Conservation (phyloP, 2,797 vertebrate species). For the Thunnus albacares region DNA sequence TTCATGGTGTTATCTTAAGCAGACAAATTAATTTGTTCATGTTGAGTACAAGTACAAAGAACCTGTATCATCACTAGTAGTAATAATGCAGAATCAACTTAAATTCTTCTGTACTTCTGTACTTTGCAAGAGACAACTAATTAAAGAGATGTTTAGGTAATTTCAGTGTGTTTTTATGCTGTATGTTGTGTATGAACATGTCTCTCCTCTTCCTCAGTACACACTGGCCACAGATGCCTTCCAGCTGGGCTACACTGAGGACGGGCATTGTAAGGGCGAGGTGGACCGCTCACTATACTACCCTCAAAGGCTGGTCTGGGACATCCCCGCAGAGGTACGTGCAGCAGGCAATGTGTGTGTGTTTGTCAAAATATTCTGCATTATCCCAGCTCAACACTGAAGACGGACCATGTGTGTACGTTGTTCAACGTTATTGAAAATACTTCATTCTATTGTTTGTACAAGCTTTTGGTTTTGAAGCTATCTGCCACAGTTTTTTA, state of each 20-base stretch:
- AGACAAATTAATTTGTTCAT: too few relatives aligned
- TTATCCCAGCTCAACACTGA: not conserved
- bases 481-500: too few relatives aligned
- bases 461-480: too few relatives aligned
- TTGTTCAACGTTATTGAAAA: too few relatives aligned
- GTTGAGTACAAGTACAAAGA: too few relatives aligned
- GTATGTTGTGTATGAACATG: not conserved
- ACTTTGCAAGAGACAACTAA: not conserved
- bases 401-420: too few relatives aligned
- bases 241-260: constrained; percentile 88
- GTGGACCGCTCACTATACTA: constrained; percentile 80
- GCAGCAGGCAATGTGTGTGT: not conserved
- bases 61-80: too few relatives aligned
- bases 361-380: not conserved
- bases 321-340: constrained; percentile 88
- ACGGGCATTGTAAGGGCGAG: constrained; percentile 91
- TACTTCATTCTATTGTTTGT: too few relatives aligned
- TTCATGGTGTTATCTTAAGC: too few relatives aligned
- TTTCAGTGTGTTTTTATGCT: not conserved
- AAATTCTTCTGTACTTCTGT: too few relatives aligned
- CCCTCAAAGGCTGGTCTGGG: constrained; percentile 90
- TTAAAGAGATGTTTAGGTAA: not conserved
- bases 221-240: constrained; percentile 91
- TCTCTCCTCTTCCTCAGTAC: constrained; percentile 76
- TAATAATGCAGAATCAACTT: too few relatives aligned